Base-by-base conservation (phyloP, 2,888 invertebrate genomes). In the Caenorhabditis becei region DNA sequence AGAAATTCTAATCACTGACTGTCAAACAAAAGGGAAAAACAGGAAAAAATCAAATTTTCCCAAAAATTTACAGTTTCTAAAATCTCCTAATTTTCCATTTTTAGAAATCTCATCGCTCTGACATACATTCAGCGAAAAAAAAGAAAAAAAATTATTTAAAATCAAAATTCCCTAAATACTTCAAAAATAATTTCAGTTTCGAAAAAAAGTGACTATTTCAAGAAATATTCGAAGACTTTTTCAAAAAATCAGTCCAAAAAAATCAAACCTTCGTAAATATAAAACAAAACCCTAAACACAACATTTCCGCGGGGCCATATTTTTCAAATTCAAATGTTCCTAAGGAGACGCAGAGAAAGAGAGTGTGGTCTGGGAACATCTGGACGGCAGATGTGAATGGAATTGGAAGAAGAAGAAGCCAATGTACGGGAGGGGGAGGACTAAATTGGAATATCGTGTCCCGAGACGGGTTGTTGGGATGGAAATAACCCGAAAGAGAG, bases 361-460 rank as follows among this genome's bases (percentile, higher is more conserved):
- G 26, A 51, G 51, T 26, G 24, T 26, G 65, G 74, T 51, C 58
- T 51, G n/a, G 32, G 59, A 66, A 75, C 70, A 70, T 70, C 70
- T 70, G 70, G 32, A 26, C 51, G 24, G 23, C 70, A 70, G 70
- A 63, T 62, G 62, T 20, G 20, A 61, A 37, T 5, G n/a, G n/a
- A 28, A 32, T 26, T 24, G 26, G 8, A 37, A 47, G 61, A 5
- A 44, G 11, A 24, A 26, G 11, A 61, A 53, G 53, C 59, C 44
- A 24, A 14, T 41, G n/a, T n/a, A n/a, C 41, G 14, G 41, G 32
- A 53, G 44, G 62, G 44, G 47, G 54, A 51, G 24, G 10, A 16
- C 18, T 51, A 18, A 54, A 54, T 44, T 35, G 65, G 35, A 11
- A 7, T 20, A 26, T 14, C 26, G 49, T 14, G 41, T 3, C 14